A percentile compares a stretch with the other conserved stretches of the same genome.
phyloP scores from a whole-genome alignment of 92 coral and sea anemone species.

The Scolanthus callimorphus region DNA sequence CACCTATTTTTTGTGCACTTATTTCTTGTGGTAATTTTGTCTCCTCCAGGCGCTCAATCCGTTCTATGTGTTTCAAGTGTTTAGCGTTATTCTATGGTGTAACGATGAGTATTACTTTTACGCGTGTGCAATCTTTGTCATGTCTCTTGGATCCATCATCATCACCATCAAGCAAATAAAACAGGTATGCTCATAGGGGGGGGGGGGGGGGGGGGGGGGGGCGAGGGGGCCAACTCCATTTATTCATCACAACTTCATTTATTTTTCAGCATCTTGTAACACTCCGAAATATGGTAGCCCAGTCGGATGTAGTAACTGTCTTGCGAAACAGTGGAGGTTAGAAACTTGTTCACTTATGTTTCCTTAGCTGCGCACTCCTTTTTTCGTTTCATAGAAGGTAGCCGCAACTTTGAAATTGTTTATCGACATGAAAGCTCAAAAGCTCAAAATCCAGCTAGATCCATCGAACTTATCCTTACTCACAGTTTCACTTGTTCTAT shows the following conservation, averaged over 20 bases:
- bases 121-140: slow-evolving; percentile 19
- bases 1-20: no score
- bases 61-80: slow-evolving; percentile 31
- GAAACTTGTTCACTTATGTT: no score
- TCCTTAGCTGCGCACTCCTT: no score
- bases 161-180: slow-evolving; percentile 13
- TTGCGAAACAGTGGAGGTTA: slow-evolving; percentile 75
- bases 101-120: slow-evolving; percentile 23
- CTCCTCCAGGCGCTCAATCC: slow-evolving; percentile 27
- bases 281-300: slow-evolving; percentile 70
- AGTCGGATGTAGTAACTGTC: slow-evolving; percentile 56
- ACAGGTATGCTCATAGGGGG: slow-evolving; percentile 1
- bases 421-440: no score
- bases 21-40: neutral
- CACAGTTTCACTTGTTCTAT: no score
- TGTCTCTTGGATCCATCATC: slow-evolving; percentile 17
- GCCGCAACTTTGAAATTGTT: no score
- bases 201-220: neutral
- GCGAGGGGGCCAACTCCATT: no score
- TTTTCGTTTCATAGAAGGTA: no score
- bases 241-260: no score
- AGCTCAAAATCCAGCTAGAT: no score
- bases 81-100: slow-evolving; percentile 21
- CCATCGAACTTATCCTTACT: no score
- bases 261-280: slow-evolving; percentile 47